Evolutionary conservation across 2,888 invertebrate species (phyloP).

Genomic region (Monochamus alternatus): DNA sequence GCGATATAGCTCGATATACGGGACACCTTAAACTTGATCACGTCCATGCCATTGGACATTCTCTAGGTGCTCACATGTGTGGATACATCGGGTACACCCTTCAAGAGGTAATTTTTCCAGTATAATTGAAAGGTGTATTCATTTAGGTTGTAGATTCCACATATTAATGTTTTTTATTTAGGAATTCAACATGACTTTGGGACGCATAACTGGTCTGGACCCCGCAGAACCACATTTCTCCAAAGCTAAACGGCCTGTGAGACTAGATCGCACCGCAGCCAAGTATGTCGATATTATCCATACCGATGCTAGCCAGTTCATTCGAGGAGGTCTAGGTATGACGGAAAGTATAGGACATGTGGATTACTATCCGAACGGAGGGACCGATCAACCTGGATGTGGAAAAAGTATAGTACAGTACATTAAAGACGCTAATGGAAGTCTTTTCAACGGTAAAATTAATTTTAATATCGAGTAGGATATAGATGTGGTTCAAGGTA

Average conservation of each 20-base stretch:
- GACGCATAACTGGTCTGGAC: constrained; percentile 90
- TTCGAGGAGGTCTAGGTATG: constrained; percentile 86
- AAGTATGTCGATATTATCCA: constrained; percentile 92
- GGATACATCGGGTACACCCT: constrained; percentile 88
- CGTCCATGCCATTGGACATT: constrained; percentile 90
- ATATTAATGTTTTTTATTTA: constrained; percentile 62
- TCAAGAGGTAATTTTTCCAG: constrained; percentile 72
- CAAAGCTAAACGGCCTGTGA: constrained; percentile 84
- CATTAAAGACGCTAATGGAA: constrained; percentile 77
- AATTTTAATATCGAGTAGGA: no score
- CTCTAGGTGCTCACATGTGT: constrained; percentile 87
- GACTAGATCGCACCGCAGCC: constrained; percentile 90
- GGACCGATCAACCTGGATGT: constrained; percentile 84
- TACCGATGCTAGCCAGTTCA: constrained; percentile 86
- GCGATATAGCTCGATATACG: constrained; percentile 69
- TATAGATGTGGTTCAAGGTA: no score
- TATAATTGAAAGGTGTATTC: background rate
- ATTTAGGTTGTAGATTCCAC: no score
- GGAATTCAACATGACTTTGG: constrained; percentile 81
- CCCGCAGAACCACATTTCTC: constrained; percentile 95
- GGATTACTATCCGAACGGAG: constrained; percentile 94
- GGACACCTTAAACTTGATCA: constrained; percentile 74
- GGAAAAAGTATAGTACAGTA: constrained; percentile 77
- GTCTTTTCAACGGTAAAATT: constrained; percentile 74
- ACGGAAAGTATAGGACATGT: constrained; percentile 88